Evolutionary conservation across 2,113 vertebrate genomes (phyloP), one percentile per base, ranked within the genome.

Genomic region (Falcunculus frontatus): DNA sequence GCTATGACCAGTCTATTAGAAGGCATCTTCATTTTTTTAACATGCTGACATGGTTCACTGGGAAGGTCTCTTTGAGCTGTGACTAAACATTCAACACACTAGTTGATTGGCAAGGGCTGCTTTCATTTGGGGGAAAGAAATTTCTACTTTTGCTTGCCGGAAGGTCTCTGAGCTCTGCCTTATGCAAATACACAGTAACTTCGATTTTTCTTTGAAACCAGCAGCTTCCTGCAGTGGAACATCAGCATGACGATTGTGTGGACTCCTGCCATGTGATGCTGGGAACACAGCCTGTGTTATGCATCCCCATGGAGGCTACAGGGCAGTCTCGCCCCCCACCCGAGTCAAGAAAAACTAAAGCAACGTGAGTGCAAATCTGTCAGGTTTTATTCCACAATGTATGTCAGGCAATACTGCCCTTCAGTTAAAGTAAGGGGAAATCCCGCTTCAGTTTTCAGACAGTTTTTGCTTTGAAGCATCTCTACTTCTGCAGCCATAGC

Each of bases 221-320:
- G 72, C 32, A 65, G n/a, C 29, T 83, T 87, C 49, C 70, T 74
- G 52, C 74, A 50, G 69, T 13, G 53, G 59, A 73, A 57, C 33
- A 63, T 52, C 68, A 53, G 37, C 3, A 5, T 27, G 65, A 78
- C 5, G 5, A 25, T 57, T 76, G 23, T 35, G 29, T 57, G 55
- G 22, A 8, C 35, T 73, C 35, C 41, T 53, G 1, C 25, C 2
- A 1, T 0, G 4, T 57, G 70, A 47, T 23, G 41, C 37, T 73
- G 75, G 56, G 63, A 75, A 46, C 57, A 44, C 0, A 0, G 57
- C 55, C 50, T 1, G 0, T 42, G 50, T 49, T 44, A 35, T 21
- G 47, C 1, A 1, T 62, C 29, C 42, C 82, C 46, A 4, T 11
- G 22, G 50, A 90, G 26, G 42, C 60, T 57, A 60, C n/a, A 53